phyloP scores from a whole-genome alignment of 2,113 vertebrate species.

The Rhea pennata region DNA sequence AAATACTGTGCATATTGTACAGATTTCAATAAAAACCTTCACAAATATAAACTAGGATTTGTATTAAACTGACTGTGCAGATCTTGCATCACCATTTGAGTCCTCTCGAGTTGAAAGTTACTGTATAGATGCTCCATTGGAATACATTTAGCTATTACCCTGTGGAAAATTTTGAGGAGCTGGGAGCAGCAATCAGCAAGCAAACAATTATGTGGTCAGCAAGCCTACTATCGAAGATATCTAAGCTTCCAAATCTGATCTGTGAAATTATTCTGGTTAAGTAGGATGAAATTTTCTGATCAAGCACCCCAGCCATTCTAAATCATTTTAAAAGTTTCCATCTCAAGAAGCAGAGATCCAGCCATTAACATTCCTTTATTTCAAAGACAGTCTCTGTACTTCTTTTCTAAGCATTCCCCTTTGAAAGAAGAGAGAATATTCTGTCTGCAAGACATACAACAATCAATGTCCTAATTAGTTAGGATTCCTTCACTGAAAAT shows the following conservation, averaged over 20 bases:
- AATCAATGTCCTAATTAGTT: not conserved
- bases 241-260: not conserved
- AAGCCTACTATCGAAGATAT: not conserved
- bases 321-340: not conserved
- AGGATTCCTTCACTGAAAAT: not conserved
- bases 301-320: not conserved
- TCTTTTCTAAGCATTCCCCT: conserved; percentile 28
- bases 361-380: not conserved
- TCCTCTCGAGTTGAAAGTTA: conserved; percentile 23
- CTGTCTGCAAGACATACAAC: not conserved
- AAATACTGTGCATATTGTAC: not conserved
- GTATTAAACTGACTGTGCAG: not conserved
- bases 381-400: conserved; percentile 25
- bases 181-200: not conserved
- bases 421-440: not conserved
- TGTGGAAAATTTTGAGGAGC: conserved; percentile 38
- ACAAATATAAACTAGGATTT: not conserved
- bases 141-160: not conserved
- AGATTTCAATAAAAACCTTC: not conserved
- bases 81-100: not conserved
- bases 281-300: not conserved
- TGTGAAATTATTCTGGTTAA: conserved; percentile 41
- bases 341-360: conserved; percentile 10
- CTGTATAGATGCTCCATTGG: conserved; percentile 41
- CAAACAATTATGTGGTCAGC: not conserved